phyloP scores from a whole-genome alignment of 2,888 invertebrate genomes.

The Lampropteryx suffumata region DNA sequence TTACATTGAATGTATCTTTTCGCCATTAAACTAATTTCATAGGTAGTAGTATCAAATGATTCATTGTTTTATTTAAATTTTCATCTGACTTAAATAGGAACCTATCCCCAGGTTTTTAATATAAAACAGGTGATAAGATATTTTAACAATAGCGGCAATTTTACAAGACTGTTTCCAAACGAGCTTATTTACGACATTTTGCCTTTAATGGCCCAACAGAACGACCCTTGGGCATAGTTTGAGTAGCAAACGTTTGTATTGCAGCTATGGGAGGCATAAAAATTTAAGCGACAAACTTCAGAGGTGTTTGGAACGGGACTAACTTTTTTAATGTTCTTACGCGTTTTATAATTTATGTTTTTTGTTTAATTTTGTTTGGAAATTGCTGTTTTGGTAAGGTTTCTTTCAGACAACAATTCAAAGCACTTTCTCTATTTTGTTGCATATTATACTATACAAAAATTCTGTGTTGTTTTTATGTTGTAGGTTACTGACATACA shows the following conservation, averaged over 20 bases:
- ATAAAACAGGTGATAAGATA: constrained; percentile 19
- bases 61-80: background rate
- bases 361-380: constrained; percentile 21
- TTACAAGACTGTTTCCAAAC: constrained; percentile 51
- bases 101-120: constrained; percentile 1
- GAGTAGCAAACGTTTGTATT: constrained; percentile 68
- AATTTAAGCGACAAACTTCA: constrained; percentile 66
- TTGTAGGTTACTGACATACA: too few species aligned
- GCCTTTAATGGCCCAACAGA: constrained; percentile 63
- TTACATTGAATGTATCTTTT: too few species aligned
- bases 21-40: too few species aligned
- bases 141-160: constrained; percentile 27
- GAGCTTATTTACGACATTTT: constrained; percentile 68
- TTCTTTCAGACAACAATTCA: background rate
- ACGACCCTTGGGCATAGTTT: constrained; percentile 65
- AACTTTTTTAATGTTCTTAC: constrained; percentile 45
- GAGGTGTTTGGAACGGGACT: constrained; percentile 47
- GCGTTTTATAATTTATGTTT: constrained; percentile 41
- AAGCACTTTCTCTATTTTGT: too few species aligned
- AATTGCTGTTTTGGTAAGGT: background rate
- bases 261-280: constrained; percentile 73
- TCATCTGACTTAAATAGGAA: background rate
- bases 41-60: too few species aligned
- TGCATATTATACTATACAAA: too few species aligned
- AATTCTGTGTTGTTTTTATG: too few species aligned